phyloP scores from a whole-genome alignment of 2,888 invertebrate species.

The Meiosimyza decipiens region DNA sequence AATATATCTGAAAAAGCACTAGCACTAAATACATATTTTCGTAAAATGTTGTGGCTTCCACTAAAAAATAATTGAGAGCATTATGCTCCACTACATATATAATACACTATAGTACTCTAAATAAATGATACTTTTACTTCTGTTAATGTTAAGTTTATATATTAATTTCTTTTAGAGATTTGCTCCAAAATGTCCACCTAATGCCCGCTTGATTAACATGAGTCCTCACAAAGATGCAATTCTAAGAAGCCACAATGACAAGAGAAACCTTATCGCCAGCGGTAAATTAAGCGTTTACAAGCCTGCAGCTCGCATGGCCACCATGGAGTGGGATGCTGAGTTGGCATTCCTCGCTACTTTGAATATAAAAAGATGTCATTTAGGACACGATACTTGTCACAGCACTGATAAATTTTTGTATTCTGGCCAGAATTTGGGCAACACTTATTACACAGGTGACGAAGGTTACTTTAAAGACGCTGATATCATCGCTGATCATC shows the following conservation, averaged over 20 bases:
- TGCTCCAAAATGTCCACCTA: constrained; percentile 5
- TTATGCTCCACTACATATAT: too few relatives aligned
- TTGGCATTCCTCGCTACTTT: constrained; percentile 53
- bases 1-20: too few relatives aligned
- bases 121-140: background rate
- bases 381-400: constrained; percentile 53
- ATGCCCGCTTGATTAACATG: constrained; percentile 17
- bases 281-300: constrained; percentile 42
- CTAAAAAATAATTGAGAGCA: too few relatives aligned
- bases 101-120: too few relatives aligned
- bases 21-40: too few relatives aligned
- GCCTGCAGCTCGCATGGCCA: constrained; percentile 57
- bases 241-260: constrained; percentile 25
- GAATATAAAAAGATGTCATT: constrained; percentile 53
- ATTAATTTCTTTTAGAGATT: constrained; percentile 6
- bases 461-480: too few relatives aligned
- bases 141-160: too few relatives aligned
- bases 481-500: background rate
- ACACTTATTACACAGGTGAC: too few relatives aligned
- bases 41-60: too few relatives aligned
- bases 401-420: constrained; percentile 51
- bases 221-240: background rate
- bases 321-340: constrained; percentile 57
- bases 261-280: constrained; percentile 36
- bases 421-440: constrained; percentile 55